Conservation (phyloP, 1,140 invertebrate genomes). For the Drosophila punjabiensis region DNA sequence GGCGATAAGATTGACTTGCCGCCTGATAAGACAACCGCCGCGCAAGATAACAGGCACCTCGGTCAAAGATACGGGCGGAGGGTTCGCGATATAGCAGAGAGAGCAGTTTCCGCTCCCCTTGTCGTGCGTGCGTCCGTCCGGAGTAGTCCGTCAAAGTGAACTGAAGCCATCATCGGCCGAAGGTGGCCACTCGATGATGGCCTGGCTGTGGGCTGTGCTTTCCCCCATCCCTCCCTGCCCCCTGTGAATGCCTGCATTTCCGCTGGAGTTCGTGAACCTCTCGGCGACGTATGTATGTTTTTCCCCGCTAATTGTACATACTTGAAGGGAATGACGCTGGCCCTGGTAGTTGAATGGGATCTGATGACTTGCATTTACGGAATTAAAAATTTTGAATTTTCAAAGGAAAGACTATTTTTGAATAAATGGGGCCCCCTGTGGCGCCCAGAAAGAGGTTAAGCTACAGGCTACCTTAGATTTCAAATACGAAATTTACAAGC, state of each 20-base stretch:
- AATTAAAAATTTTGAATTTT: constrained; percentile 48
- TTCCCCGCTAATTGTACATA: constrained; percentile 37
- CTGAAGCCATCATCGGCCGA: constrained; percentile 38
- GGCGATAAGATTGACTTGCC: constrained; percentile 50
- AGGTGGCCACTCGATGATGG: constrained; percentile 20
- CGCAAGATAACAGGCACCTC: constrained; percentile 38
- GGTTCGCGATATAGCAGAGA: constrained; percentile 24
- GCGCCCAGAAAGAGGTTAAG: neutral
- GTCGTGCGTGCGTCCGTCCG: constrained; percentile 28
- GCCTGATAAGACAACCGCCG: constrained; percentile 43
- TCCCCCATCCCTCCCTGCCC: neutral
- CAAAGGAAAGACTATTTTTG: constrained; percentile 18
- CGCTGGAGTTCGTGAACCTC: constrained; percentile 33
- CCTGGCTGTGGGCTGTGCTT: neutral
- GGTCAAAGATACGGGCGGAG: constrained; percentile 22
- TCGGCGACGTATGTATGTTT: neutral
- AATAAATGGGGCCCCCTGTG: neutral
- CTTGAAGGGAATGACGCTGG: constrained; percentile 8
- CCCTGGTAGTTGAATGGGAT: constrained; percentile 1
- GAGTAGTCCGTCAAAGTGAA: constrained; percentile 45
- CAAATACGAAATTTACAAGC: too few relatives aligned
- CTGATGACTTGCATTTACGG: constrained; percentile 13
- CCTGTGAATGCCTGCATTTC: constrained; percentile 27
- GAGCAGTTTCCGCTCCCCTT: constrained; percentile 16
- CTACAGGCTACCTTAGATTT: constrained; percentile 12